phyloP scores from a whole-genome alignment of 1,140 invertebrate genomes.

The Caenorhabditis elegans region WBcel235 BX284605.5:7176001-7176500 shows the following conservation, averaged over 20 bases:
- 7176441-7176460: constrained; percentile 60
- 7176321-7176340: constrained; percentile 39
- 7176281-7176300: constrained; percentile 34
- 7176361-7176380: constrained; percentile 29
- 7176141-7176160: not conserved
- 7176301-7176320: constrained; percentile 35
- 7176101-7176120: no score
- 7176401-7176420: not conserved
- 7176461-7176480: constrained; percentile 57
- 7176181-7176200: constrained; percentile 1
- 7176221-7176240: constrained; percentile 14
- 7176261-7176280: not conserved
- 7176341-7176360: constrained; percentile 42
- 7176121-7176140: constrained; percentile 12
- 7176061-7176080: not conserved
- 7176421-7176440: not conserved
- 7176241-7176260: constrained; percentile 24
- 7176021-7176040: no score
- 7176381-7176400: constrained; percentile 36
- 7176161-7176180: not conserved
- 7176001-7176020: no score
- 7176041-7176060: not conserved
- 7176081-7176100: no score
- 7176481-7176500: constrained; percentile 60
- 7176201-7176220: constrained; percentile 1